Conservation (phyloP, 2,113 vertebrate species). For the Oreocharis arfaki region DNA sequence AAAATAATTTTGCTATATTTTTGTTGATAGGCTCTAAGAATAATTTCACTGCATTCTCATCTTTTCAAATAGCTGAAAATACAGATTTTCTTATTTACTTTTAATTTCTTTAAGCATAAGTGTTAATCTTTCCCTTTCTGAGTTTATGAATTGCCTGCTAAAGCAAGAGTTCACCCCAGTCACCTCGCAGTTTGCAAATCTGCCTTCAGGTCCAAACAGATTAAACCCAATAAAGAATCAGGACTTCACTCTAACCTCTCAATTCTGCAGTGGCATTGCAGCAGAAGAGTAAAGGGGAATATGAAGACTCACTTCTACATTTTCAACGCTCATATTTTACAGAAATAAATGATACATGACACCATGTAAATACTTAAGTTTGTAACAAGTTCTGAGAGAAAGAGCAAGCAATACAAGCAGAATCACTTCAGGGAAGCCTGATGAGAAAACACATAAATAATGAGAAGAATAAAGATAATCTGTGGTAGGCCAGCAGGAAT, state of each 20-base stretch:
- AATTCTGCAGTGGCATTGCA: neutral
- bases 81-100: neutral
- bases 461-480: neutral
- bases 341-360: neutral
- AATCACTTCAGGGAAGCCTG: neutral
- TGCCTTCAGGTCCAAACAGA: neutral
- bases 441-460: neutral
- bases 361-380: neutral
- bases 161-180: accelerated
- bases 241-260: neutral
- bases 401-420: neutral
- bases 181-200: neutral
- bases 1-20: neutral
- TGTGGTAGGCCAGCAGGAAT: neutral
- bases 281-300: neutral
- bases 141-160: neutral
- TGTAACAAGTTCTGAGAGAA: neutral
- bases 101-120: neutral
- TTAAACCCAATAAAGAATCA: neutral
- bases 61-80: neutral
- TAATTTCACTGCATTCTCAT: neutral
- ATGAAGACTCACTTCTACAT: neutral
- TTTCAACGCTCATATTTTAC: neutral
- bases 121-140: neutral
- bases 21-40: neutral